Conservation (phyloP, 2,113 vertebrate species). For the Phrynocephalus versicolor region DNA sequence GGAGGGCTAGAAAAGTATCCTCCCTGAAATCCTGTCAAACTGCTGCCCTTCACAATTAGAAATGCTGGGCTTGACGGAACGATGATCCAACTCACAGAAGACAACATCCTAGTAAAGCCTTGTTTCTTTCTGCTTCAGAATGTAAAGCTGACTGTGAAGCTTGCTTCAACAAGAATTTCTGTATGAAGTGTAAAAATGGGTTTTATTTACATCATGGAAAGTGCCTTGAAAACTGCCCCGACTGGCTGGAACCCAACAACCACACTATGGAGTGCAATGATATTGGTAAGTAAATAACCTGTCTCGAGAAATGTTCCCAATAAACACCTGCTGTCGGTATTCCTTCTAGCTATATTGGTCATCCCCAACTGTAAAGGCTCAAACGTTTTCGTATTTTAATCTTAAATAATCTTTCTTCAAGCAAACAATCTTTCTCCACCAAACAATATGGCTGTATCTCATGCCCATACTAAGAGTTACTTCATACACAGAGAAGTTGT, state of each 20-base stretch:
- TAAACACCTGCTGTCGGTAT: background rate
- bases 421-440: no score
- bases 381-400: no score
- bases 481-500: no score
- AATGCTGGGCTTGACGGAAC: no score
- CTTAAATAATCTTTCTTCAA: background rate
- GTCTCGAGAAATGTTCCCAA: background rate
- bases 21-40: no score
- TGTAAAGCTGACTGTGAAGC: slow-evolving; percentile 97
- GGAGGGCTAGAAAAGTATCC: no score
- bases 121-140: slow-evolving; percentile 82
- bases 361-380: background rate
- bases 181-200: slow-evolving; percentile 94
- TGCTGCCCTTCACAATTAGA: no score
- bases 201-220: slow-evolving; percentile 95
- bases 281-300: slow-evolving; percentile 78
- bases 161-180: slow-evolving; percentile 99
- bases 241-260: slow-evolving; percentile 88
- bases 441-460: no score
- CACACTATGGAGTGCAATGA: slow-evolving; percentile 90
- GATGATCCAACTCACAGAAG: no score
- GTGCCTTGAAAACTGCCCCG: slow-evolving; percentile 94
- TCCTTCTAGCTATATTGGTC: background rate
- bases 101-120: background rate
- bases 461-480: no score